Evolutionary conservation across 2,888 invertebrate genomes (phyloP), one percentile per base, ranked within the genome.

Genomic region (Pomacea canaliculata): DNA sequence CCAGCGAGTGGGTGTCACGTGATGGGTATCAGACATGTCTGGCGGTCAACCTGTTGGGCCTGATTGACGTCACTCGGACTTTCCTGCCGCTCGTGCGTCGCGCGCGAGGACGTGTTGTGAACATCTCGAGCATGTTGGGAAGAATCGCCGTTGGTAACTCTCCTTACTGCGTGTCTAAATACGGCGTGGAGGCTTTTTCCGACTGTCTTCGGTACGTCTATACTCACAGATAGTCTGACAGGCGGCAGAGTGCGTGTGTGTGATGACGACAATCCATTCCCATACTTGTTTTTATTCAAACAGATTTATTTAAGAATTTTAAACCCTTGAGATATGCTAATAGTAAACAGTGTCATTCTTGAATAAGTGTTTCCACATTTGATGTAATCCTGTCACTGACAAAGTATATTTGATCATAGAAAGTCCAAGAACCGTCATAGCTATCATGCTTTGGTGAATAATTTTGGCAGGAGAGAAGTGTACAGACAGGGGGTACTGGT

Each of bases 11-110:
- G 85, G 81, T 88, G n/a, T 80, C 83, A 0, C 76, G 86, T 4
- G 84, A 87, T 3, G 89, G 90, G 73, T 91, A 90, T 81, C 76
- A 79, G 51, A 66, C 71, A 1, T 78, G 78, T 19, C 78, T 86
- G 48, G 79, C 82, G 10, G 85, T 89, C 60, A 91, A 91, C 80
- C 76, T 88, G 7, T 86, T 85, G 73, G 91, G 91, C 10, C 85
- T 90, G 8, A 86, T 91, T 18, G 84, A 85, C 51, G 82, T 84
- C 59, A 83, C 85, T 0, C 78, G 78, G 19, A 71, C 79, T 5
- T 88, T 87, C 76, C 77, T 87, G 23, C 88, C 88, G 0, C 75
- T 88, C 19, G 56, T 88, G 16, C 82, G 85, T 23, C 78, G 80
- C 48, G 80, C 80, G 10, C 77, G 79, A 67, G 89, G 88, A 1